phyloP scores from a whole-genome alignment of 1,140 invertebrate genomes.

The Oppia nitens region DNA sequence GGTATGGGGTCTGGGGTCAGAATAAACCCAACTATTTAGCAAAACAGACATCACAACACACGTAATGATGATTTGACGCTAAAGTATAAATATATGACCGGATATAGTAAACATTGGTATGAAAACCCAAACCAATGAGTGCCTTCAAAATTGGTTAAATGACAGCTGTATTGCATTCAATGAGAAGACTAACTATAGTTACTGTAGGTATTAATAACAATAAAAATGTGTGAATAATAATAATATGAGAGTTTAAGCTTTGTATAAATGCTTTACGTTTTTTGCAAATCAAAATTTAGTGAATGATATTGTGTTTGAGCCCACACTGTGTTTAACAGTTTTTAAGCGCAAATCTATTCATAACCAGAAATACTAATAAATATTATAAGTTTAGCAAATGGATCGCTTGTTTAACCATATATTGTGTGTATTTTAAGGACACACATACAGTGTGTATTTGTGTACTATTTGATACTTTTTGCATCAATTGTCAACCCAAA shows the following conservation, averaged over 20 bases:
- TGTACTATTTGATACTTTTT: neutral
- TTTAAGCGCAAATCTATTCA: neutral
- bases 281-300: neutral
- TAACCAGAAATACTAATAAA: neutral
- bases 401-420: too few relatives aligned
- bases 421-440: too few relatives aligned
- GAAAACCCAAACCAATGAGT: neutral
- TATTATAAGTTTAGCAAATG: neutral
- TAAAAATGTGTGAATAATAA: neutral
- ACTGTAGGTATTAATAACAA: neutral
- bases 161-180: neutral
- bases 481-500: neutral
- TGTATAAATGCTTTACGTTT: neutral
- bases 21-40: neutral
- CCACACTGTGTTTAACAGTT: neutral
- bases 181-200: too few relatives aligned
- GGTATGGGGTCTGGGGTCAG: too few relatives aligned
- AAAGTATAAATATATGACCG: neutral
- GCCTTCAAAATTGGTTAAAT: neutral
- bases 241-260: neutral
- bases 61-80: neutral
- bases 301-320: neutral
- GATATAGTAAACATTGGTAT: neutral
- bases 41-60: neutral
- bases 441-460: too few relatives aligned